Evolutionary conservation across 2,113 vertebrate species (phyloP), one percentile per base, ranked within the genome.

Genomic region (Holacanthus passer): DNA sequence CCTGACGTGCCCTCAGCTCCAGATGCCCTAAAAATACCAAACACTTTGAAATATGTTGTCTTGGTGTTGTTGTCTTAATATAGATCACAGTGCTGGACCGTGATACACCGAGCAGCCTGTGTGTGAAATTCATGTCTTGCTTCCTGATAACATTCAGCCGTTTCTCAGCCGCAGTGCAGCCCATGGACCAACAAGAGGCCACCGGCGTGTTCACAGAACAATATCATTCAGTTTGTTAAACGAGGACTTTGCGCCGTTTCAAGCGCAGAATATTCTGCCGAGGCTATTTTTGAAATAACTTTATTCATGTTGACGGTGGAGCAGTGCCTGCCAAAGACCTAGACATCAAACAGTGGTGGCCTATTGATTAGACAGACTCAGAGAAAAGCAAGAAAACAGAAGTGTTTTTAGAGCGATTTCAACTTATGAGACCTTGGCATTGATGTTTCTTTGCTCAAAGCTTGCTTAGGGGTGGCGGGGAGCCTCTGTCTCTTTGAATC

Each of bases 291-390:
- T 81, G 20, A 80, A 65, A 69, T 47, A 24, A 17, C 32, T 47
- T 66, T 81, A 68, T 83, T 88, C 63, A 53, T 77, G 48, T 73
- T 37, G 62, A 75, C 55, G 86, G 56, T 62, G 55, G 62, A 77
- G 56, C 63, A 55, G 27, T 50, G 41, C 35, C 66, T 76, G 58
- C 83, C 79, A 89, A 89, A 89, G 43, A 74, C 32, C 55, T 29
- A 67, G 70, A 81, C 75, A 68, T 78, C 55, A 82, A 88, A 79
- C 70, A 71, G 50, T 27, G 24, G 64, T 69, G 75, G 73, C 75
- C 83, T 82, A 82, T 85, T 83, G 87, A 90, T 88, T 79, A 43
- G 16, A 47, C 7, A 48, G 70, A 64, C 73, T 82, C 24, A 16
- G 47, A 66, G 52, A 24, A 67, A 73, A 81, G 47, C 43, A 68